Conservation (phyloP, 2,113 vertebrate genomes). For the Oreochromis aureus region DNA sequence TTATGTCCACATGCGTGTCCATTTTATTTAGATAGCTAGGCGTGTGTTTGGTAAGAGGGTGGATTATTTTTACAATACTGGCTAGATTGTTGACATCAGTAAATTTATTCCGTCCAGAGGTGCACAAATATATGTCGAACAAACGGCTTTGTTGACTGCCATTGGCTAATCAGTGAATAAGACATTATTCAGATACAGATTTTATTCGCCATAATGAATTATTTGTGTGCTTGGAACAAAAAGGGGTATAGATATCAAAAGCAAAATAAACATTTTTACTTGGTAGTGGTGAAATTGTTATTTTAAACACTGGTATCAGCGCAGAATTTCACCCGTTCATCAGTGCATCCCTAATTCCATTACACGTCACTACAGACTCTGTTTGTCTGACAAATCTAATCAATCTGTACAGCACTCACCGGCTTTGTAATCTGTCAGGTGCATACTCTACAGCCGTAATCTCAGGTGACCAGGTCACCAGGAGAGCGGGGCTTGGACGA, state of each 20-base stretch:
- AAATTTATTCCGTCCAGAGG: not conserved
- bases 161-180: not conserved
- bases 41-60: not conserved
- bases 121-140: not conserved
- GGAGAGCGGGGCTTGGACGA: conserved; percentile 19
- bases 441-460: conserved; percentile 35
- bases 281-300: not conserved
- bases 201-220: not conserved
- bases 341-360: not conserved
- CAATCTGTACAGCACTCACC: conserved; percentile 22
- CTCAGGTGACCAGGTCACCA: conserved; percentile 53
- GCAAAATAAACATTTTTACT: not conserved
- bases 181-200: not conserved
- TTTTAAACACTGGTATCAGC: not conserved
- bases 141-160: not conserved
- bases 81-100: not conserved
- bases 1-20: not conserved
- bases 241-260: not conserved
- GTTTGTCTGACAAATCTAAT: not conserved
- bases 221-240: not conserved
- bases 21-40: not conserved
- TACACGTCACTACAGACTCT: not conserved
- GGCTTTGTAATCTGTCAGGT: conserved; percentile 32
- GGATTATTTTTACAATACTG: not conserved
- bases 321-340: not conserved